Evolutionary conservation across 2,888 invertebrate species (phyloP), one percentile per base, ranked within the genome.

Genomic region (Cactoblastis cactorum): DNA sequence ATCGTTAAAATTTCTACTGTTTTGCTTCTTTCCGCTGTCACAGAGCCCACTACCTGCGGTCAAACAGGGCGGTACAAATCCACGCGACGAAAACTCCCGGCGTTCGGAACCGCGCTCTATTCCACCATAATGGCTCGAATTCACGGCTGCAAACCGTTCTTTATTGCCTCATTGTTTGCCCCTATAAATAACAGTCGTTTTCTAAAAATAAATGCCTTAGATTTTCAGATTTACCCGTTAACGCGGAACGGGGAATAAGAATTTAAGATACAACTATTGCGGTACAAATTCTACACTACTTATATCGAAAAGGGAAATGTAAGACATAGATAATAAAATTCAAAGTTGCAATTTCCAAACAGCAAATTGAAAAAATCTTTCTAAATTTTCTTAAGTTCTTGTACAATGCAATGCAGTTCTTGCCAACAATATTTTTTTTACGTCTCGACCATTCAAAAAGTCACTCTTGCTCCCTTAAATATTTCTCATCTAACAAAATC

Each of bases 11-110:
- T 28, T 28, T 28, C 8, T 8, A 6, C 3, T 28, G n/a, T n/a
- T 18, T 8, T 38, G 8, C 8, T 9, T 41, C 8, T n/a, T 3
- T 11, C 22, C 58, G 56, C 60, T 49, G 1, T 9, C 50, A 67
- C 14, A 55, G 48, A 41, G 28, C 49, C 69, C 62, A 32, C 69
- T 60, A 59, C 58, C 61, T 69, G 72, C 63, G 74, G 74, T 69
- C 66, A 69, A 67, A 63, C 65, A 65, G 71, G 69, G 65, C 59
- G 65, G 67, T 71, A 74, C 76, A 74, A 77, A 78, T 77, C 74
- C 72, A 59, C 59, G 55, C 70, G 68, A 61, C 69, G 75, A 69
- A 67, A 71, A 65, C 68, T 67, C 68, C 67, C 59, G 69, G 69
- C 66, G 65, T 63, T 67, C 64, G 62, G 65, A 67, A 67, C 65